Conservation (phyloP, 2,888 invertebrate species). For the Poecilobothrus nobilitatus region DNA sequence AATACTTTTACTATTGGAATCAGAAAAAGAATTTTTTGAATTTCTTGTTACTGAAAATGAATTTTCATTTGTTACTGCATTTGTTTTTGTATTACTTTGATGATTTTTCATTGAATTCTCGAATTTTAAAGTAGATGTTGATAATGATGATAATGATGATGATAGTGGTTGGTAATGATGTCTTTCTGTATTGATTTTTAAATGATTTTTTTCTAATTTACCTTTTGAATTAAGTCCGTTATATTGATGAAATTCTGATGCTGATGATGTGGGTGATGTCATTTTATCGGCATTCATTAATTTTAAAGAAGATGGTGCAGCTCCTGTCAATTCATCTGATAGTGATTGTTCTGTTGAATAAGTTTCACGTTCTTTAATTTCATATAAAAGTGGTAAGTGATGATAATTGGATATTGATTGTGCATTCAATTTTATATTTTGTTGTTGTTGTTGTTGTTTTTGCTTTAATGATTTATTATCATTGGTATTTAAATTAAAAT, state of each 20-base stretch:
- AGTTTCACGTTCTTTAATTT: neutral
- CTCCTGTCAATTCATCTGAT: neutral
- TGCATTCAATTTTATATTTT: neutral
- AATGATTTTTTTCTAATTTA: slow-evolving; percentile 9
- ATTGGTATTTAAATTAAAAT: neutral
- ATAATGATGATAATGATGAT: neutral
- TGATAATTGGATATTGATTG: neutral
- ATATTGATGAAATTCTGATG: neutral
- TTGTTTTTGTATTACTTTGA: neutral
- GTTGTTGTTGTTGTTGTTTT: neutral
- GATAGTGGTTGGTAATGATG: neutral
- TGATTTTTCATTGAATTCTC: neutral
- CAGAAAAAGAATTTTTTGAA: no score
- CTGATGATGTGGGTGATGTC: neutral
- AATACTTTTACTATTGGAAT: no score
- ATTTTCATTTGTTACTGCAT: neutral
- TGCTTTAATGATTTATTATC: neutral
- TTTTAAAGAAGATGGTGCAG: neutral
- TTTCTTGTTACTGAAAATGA: no score
- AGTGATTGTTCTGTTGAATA: neutral
- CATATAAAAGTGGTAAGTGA: neutral
- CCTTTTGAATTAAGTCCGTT: neutral
- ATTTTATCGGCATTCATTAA: neutral
- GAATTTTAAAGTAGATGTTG: neutral
- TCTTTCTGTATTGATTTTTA: slow-evolving; percentile 7